Base-by-base conservation (phyloP, 2,888 invertebrate genomes). In the Metacarcinus magister region DNA sequence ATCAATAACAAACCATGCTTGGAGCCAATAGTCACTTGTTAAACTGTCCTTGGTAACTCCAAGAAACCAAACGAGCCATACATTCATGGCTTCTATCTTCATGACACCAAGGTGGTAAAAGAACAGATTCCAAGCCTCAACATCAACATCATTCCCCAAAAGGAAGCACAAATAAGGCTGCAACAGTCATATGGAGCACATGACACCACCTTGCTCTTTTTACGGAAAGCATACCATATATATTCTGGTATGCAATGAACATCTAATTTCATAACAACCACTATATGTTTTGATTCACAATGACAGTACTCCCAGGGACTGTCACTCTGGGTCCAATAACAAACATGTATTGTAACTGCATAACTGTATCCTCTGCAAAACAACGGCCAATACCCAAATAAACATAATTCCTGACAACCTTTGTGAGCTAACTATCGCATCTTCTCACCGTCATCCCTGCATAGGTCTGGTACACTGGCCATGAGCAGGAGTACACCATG, bases 381-480 rank as follows among this genome's bases (percentile, higher is more conserved):
- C 48, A 87, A 87, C 23, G 10, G 10, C 75, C 28, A 75, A 75
- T 13, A 87, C 32, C 28, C 32, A 82, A 82, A 39, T 23, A 5
- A 87, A 32, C 87, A 39, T 39, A 32, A 87, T 16, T 19, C 32
- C 87, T 87, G 39, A 3, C 39, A 39, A 16, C 5, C 87, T 39
- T n/a, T 10, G 39, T 10, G 39, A 87, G 46, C 28, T 23, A 91
- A 60, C 16, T 67, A 87, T 67, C 95, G 87, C 93, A 89, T 89
- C 67, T 94, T 93, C 97, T 97, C 97, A 98, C 98, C 97, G 97
- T 97, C 97, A 98, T 98, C 7, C 99, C 99, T 97, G 99, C 98
- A 97, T 99, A 99, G 97, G 99, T 99, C 98, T 99, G 99, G 97
- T 99, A 99, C 93, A 99, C 99, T 0, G 99, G 99, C 99, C 99